Conservation (phyloP, 1,140 invertebrate genomes). For the Bradysia coprophila region DNA sequence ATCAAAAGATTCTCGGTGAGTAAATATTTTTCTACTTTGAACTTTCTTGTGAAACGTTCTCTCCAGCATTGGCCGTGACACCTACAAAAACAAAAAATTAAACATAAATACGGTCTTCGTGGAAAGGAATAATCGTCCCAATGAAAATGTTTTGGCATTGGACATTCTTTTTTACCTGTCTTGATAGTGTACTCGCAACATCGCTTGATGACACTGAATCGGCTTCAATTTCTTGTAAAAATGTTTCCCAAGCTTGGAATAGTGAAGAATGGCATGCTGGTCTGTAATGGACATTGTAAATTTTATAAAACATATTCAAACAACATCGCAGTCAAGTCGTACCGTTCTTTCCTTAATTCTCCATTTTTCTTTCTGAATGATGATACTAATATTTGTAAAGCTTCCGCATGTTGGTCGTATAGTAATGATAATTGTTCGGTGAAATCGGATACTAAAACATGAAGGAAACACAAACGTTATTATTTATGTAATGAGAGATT, state of each 20-base stretch:
- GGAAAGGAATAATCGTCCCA: no score
- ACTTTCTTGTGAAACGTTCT: slow-evolving; percentile 83
- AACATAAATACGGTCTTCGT: background rate
- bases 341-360: slow-evolving; percentile 79
- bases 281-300: slow-evolving; percentile 26
- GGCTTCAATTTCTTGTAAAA: slow-evolving; percentile 82
- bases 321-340: slow-evolving; percentile 10
- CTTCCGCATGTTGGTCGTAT: slow-evolving; percentile 82
- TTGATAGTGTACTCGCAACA: slow-evolving; percentile 60
- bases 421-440: slow-evolving; percentile 77
- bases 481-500: no score
- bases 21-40: slow-evolving; percentile 81
- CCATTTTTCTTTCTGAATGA: slow-evolving; percentile 72
- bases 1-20: slow-evolving; percentile 81
- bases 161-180: slow-evolving; percentile 46
- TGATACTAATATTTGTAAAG: slow-evolving; percentile 72
- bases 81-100: slow-evolving; percentile 19
- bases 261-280: slow-evolving; percentile 61
- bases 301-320: background rate
- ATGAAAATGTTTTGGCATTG: no score
- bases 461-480: no score
- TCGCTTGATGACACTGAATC: slow-evolving; percentile 82
- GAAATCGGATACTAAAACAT: slow-evolving; percentile 89
- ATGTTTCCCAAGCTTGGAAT: slow-evolving; percentile 79
- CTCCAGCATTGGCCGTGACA: slow-evolving; percentile 73